Percentiles rank a stretch among this genome's conserved stretches.
phyloP scores from a whole-genome alignment of 2,113 vertebrate species.

The Tenrec ecaudatus region DNA sequence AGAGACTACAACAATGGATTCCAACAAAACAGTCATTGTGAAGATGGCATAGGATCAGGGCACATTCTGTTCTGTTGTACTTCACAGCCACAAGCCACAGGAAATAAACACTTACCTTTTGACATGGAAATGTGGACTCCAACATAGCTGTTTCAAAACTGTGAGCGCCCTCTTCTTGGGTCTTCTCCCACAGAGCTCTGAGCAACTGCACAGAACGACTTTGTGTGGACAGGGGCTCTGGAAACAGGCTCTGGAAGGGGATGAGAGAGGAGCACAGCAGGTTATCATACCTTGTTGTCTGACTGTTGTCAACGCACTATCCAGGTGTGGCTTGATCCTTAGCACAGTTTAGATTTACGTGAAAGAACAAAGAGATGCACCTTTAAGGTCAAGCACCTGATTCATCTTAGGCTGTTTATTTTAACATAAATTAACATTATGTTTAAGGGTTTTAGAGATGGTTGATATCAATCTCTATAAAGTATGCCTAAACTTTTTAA shows the following conservation, averaged over 20 bases:
- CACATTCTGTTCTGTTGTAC: background rate
- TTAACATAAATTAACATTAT: conserved; percentile 49
- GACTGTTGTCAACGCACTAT: background rate
- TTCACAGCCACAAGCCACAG: background rate
- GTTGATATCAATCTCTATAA: background rate
- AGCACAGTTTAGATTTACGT: conserved; percentile 25
- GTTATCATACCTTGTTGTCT: background rate
- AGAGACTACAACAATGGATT: background rate
- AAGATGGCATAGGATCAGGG: background rate
- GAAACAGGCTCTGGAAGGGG: conserved; percentile 89
- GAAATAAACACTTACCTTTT: conserved; percentile 89
- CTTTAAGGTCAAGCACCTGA: background rate
- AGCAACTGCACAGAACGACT: conserved; percentile 90
- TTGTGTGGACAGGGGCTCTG: conserved; percentile 89
- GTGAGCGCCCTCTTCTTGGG: conserved; percentile 89
- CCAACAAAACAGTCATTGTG: background rate
- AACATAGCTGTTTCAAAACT: conserved; percentile 94
- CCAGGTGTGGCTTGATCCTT: background rate
- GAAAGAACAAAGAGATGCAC: background rate
- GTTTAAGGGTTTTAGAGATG: conserved; percentile 22
- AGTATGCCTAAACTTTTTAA: conserved; percentile 23
- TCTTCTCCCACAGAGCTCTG: conserved; percentile 93
- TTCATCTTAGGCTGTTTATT: background rate
- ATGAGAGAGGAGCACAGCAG: background rate
- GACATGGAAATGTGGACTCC: conserved; percentile 90